Evolutionary conservation across 2,113 vertebrate genomes (phyloP), one percentile per base, ranked within the genome.

Genomic region (Poicephalus gulielmi): DNA sequence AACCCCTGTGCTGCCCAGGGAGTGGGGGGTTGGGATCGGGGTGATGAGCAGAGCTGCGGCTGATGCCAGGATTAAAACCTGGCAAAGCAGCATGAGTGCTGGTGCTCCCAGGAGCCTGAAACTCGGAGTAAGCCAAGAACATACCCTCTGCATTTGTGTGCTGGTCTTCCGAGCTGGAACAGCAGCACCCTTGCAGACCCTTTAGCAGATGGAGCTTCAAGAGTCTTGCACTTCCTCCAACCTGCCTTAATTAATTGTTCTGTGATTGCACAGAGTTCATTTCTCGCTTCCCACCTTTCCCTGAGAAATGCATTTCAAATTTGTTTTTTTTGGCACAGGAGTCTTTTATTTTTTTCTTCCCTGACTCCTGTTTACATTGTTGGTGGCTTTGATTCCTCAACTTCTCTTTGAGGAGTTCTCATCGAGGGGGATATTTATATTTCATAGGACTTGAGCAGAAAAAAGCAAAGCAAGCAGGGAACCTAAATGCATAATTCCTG

Each of bases 1-100:
- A 59, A 7, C 8, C 27, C 31, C 17, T 2, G 3, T 0, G 43
- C 31, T 50, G 62, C 13, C 80, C 50, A 8, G 69, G 55, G 33
- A 10, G 9, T 1, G 3, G 22, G 12, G 53, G 6, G 8, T 23
- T 0, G 1, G 41, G 35, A 2, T 8, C 1, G 2, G n/a, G 46
- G 37, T 15, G 31, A 7, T 0, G 27, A 33, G 35, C 52, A 73
- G 73, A n/a, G 41, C 4, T 12, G 3, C 1, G 2, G 39, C 57
- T 52, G 37, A 30, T 66, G 52, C 35, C 50, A 12, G 3, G 81
- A 30, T 10, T 28, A 23, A 24, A 33, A 39, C 10, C n/a, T 4
- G 0, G 53, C 17, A 44, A 17, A 62, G 81, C 55, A 31, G 10
- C 1, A 0, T 3, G 46, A 24, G 46, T 13, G 30, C 60, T 19